Conservation (phyloP, 1,140 invertebrate species). For the Mamestra configurata region DNA sequence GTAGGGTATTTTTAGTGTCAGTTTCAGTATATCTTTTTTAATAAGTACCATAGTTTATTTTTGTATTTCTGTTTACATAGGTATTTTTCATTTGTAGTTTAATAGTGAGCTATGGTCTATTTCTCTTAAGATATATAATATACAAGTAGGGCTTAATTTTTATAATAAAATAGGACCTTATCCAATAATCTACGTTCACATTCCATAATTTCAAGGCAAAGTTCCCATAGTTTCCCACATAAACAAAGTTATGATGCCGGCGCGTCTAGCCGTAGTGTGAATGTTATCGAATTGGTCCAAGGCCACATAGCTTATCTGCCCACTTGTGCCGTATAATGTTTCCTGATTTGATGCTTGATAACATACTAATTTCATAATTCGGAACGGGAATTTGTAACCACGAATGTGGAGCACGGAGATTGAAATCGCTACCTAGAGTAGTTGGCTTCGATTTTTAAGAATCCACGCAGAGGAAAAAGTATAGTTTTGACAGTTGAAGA, state of each 20-base stretch:
- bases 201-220: conserved; percentile 34
- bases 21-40: no score
- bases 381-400: background rate
- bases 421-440: background rate
- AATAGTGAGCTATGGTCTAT: no score
- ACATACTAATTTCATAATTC: conserved; percentile 14
- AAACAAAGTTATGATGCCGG: conserved; percentile 34
- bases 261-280: conserved; percentile 34
- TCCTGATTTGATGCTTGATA: conserved; percentile 43
- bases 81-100: no score
- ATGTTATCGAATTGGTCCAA: conserved; percentile 57
- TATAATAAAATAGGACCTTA: background rate
- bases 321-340: conserved; percentile 32
- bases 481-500: no score
- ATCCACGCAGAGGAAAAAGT: no score
- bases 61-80: no score
- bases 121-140: no score
- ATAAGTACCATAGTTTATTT: no score
- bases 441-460: background rate
- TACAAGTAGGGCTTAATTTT: background rate
- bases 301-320: conserved; percentile 48
- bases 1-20: no score
- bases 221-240: conserved; percentile 47
- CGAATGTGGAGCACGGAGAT: background rate
- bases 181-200: conserved; percentile 13